These are phyloP conservation scores for Syritta pipiens DNA, from an alignment of 2,888 invertebrate genomes.

Conservation along the genomic window DNA sequence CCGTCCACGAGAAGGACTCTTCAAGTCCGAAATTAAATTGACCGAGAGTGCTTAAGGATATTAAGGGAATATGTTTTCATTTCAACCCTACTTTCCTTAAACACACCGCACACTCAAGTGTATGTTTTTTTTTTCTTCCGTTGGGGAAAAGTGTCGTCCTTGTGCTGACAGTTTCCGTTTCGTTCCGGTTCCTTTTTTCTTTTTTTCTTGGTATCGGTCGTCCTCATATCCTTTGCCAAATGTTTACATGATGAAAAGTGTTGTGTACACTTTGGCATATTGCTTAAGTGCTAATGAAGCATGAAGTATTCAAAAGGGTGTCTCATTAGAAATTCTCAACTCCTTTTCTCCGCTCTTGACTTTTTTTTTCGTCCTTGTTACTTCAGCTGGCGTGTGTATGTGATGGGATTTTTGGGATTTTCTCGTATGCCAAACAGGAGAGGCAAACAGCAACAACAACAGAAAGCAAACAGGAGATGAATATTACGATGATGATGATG, in stretches of 20 bases:
- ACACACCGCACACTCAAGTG: conserved; percentile 29
- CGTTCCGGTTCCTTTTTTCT: conserved; percentile 1
- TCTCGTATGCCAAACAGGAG: too few relatives aligned
- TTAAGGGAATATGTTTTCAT: conserved; percentile 69
- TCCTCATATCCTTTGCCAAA: conserved; percentile 60
- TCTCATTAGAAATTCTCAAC: conserved; percentile 52
- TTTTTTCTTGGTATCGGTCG: conserved; percentile 34
- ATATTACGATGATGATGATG: conserved; percentile 10
- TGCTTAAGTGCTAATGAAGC: conserved; percentile 70
- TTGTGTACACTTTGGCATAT: conserved; percentile 68
- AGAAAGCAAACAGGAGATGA: conserved; percentile 7
- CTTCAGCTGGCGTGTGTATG: not conserved
- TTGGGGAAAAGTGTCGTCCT: conserved; percentile 18
- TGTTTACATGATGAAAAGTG: conserved; percentile 68
- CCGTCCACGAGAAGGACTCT: conserved; percentile 21
- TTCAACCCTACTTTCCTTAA: conserved; percentile 64
- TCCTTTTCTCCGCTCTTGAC: not conserved
- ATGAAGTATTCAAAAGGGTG: conserved; percentile 69
- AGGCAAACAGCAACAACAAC: too few relatives aligned
- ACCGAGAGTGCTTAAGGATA: conserved; percentile 69
- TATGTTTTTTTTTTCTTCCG: not conserved
- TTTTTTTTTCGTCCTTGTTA: too few relatives aligned
- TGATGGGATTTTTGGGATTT: conserved; percentile 24
- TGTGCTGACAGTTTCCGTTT: conserved; percentile 49
- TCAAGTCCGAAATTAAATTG: conserved; percentile 68